These are phyloP conservation scores for Plebejus melissa DNA, from an alignment of 2,888 invertebrate genomes.

Conservation along the genomic window DNA sequence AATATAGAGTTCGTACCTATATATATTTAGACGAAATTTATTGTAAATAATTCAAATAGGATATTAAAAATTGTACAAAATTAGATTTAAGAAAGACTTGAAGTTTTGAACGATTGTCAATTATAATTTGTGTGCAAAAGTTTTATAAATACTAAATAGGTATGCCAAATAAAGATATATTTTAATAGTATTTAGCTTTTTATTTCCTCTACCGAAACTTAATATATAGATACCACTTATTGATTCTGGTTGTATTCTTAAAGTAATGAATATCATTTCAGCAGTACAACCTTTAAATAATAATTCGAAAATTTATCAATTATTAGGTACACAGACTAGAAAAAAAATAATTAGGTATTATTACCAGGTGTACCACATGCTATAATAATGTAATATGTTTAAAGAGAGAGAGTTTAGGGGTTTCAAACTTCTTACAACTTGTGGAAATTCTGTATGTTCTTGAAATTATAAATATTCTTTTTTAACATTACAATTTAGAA, in stretches of 20 bases:
- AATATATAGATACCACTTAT: background rate
- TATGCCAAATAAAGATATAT: constrained; percentile 8
- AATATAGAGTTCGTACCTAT: background rate
- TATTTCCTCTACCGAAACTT: background rate
- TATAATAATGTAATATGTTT: too few relatives aligned
- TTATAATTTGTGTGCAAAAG: constrained; percentile 3
- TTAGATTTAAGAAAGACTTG: constrained; percentile 6
- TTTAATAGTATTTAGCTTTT: background rate
- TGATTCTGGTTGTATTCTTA: background rate
- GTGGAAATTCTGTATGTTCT: too few relatives aligned
- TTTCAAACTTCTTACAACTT: too few relatives aligned
- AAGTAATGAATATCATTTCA: background rate
- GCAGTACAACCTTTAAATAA: too few relatives aligned
- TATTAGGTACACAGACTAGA: too few relatives aligned
- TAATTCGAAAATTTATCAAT: too few relatives aligned
- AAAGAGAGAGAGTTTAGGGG: too few relatives aligned
- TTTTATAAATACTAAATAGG: background rate
- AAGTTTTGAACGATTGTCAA: constrained; percentile 10
- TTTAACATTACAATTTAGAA: too few relatives aligned
- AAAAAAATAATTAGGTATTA: too few relatives aligned
- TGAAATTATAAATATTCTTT: too few relatives aligned
- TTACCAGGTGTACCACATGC: too few relatives aligned
- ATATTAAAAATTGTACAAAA: background rate
- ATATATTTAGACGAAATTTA: constrained; percentile 11
- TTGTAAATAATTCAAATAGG: background rate